Conservation (phyloP, 2,888 invertebrate genomes). For the Lasioglossum marginatum region DNA sequence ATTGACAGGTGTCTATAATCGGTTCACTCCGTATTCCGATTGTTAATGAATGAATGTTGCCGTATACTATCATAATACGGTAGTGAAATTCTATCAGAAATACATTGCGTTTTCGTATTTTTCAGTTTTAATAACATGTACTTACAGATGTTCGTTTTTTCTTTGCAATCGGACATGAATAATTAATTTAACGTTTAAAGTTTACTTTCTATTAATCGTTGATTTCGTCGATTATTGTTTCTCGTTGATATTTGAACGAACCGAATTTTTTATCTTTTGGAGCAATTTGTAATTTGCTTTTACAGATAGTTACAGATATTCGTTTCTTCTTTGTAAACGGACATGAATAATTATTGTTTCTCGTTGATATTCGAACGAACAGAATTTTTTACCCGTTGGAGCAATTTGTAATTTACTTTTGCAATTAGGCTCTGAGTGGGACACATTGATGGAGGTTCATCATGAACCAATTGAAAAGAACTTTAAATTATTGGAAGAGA, state of each 20-base stretch:
- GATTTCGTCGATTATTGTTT: not conserved
- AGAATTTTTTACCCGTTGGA: not conserved
- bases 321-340: too few relatives aligned
- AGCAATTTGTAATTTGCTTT: slow-evolving; percentile 3
- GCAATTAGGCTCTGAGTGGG: slow-evolving; percentile 80
- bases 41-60: slow-evolving; percentile 50
- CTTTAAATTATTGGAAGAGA: slow-evolving; percentile 86
- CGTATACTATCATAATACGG: slow-evolving; percentile 12
- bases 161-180: not conserved
- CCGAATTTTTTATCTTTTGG: slow-evolving; percentile 1
- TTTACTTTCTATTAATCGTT: not conserved
- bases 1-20: slow-evolving; percentile 62
- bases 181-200: slow-evolving; percentile 6
- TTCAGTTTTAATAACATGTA: not conserved
- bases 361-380: not conserved
- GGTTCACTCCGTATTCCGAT: slow-evolving; percentile 23
- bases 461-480: slow-evolving; percentile 86
- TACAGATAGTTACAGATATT: slow-evolving; percentile 58
- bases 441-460: slow-evolving; percentile 84
- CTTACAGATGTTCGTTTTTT: slow-evolving; percentile 2
- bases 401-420: slow-evolving; percentile 7
- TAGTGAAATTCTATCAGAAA: not conserved
- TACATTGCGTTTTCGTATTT: not conserved
- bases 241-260: not conserved
- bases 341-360: not conserved